Percentiles rank a stretch among this genome's conserved stretches.
phyloP scores from a whole-genome alignment of 2,797 vertebrate species.

The Adrianichthys oophorus region DNA sequence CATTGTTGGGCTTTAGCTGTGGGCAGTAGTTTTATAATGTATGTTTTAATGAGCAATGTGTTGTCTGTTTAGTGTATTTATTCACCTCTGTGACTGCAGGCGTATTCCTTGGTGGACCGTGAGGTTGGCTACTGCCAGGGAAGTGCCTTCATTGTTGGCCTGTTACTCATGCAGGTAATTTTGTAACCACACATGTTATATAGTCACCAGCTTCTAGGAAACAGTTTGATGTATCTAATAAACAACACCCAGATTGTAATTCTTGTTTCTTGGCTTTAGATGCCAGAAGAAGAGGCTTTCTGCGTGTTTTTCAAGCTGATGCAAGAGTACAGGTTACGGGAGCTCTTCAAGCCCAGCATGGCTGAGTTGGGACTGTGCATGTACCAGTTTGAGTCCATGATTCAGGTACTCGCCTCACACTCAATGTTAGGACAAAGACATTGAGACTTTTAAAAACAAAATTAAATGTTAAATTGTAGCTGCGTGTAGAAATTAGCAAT shows the following conservation, averaged over 20 bases:
- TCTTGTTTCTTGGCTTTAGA: conserved; percentile 71
- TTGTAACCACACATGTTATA: neutral
- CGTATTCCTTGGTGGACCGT: conserved; percentile 97
- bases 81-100: conserved; percentile 76
- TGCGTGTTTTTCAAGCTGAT: conserved; percentile 99
- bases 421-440: neutral
- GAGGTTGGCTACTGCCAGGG: conserved; percentile 99
- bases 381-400: conserved; percentile 99
- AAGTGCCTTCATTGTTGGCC: conserved; percentile 97
- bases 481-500: no score
- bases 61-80: conserved; percentile 14
- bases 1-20: neutral
- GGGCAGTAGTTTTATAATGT: neutral
- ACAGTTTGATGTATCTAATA: neutral
- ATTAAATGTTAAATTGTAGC: no score
- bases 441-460: neutral
- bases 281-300: conserved; percentile 99
- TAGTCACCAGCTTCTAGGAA: conserved; percentile 2
- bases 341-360: conserved; percentile 99
- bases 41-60: neutral
- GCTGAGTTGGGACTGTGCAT: conserved; percentile 98
- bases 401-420: conserved; percentile 83
- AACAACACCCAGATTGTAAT: neutral
- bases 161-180: conserved; percentile 98
- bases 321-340: conserved; percentile 97